phyloP scores from a whole-genome alignment of 2,888 invertebrate genomes.

The Pandemis cinnamomeana region DNA sequence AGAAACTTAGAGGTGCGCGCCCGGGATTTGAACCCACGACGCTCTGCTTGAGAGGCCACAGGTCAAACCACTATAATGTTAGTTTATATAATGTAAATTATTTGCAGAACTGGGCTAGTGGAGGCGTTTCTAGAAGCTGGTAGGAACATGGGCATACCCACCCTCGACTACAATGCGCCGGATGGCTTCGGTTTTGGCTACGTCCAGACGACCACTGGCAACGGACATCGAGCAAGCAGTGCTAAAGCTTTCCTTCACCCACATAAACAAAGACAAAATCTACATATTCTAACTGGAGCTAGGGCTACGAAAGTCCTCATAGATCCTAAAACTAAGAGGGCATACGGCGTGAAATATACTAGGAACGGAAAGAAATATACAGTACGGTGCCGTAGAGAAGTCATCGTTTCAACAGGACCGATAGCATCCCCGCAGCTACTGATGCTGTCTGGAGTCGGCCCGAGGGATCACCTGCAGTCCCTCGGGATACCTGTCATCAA shows the following conservation, averaged over 20 bases:
- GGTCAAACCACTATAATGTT: no score
- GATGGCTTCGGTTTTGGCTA: constrained; percentile 86
- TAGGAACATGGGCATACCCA: constrained; percentile 81
- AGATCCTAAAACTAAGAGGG: constrained; percentile 84
- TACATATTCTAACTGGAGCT: constrained; percentile 79
- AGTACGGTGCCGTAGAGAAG: constrained; percentile 88
- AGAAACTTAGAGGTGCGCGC: no score
- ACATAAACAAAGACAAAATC: constrained; percentile 85
- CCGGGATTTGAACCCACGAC: no score
- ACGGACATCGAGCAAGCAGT: constrained; percentile 87
- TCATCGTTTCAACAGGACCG: constrained; percentile 94
- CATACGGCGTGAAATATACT: constrained; percentile 88
- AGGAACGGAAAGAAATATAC: constrained; percentile 79
- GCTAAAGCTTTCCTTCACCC: constrained; percentile 88
- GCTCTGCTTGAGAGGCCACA: no score
- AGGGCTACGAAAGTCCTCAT: constrained; percentile 73
- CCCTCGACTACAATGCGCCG: constrained; percentile 86
- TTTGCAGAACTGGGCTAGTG: constrained; percentile 78
- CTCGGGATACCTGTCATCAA: constrained; percentile 85
- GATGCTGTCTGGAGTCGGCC: constrained; percentile 93
- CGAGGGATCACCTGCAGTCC: constrained; percentile 81
- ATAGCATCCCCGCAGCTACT: constrained; percentile 95
- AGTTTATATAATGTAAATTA: constrained; percentile 71
- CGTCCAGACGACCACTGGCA: constrained; percentile 79
- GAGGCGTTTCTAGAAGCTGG: constrained; percentile 86